Conservation (phyloP, 2,888 invertebrate genomes). For the Perithous albicinctus region DNA sequence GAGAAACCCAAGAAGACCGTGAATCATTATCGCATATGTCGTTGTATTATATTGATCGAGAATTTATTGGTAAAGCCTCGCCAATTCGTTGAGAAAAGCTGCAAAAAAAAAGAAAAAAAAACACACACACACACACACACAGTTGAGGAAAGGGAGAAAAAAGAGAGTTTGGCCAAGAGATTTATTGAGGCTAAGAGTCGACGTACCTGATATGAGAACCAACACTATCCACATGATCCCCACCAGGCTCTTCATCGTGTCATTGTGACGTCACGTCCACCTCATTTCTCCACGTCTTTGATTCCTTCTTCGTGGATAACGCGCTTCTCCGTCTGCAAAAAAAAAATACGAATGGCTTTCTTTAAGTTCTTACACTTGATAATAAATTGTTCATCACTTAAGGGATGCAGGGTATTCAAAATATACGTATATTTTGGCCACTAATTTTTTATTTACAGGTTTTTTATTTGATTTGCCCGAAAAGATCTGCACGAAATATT, state of each 20-base stretch:
- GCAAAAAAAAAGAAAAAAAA: too few species aligned
- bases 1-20: neutral
- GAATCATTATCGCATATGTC: constrained; percentile 48
- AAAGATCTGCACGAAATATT: too few species aligned
- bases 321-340: constrained; percentile 61
- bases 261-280: constrained; percentile 86
- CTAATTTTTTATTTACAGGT: too few species aligned
- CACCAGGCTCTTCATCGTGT: constrained; percentile 87
- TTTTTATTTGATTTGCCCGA: too few species aligned
- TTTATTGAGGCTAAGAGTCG: constrained; percentile 51
- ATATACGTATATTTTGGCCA: too few species aligned
- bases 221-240: constrained; percentile 88
- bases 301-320: constrained; percentile 73
- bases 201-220: constrained; percentile 87
- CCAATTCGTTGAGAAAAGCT: neutral
- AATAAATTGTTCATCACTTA: too few species aligned
- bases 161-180: constrained; percentile 34
- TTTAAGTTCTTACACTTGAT: constrained; percentile 5
- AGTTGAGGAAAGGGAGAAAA: neutral
- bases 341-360: constrained; percentile 1
- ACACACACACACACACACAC: too few species aligned
- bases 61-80: constrained; percentile 2
- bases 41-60: neutral
- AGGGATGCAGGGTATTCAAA: too few species aligned
- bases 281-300: constrained; percentile 82